Evolutionary conservation across 2,888 invertebrate genomes (phyloP).

Genomic region (Pachydiplax longipennis): DNA sequence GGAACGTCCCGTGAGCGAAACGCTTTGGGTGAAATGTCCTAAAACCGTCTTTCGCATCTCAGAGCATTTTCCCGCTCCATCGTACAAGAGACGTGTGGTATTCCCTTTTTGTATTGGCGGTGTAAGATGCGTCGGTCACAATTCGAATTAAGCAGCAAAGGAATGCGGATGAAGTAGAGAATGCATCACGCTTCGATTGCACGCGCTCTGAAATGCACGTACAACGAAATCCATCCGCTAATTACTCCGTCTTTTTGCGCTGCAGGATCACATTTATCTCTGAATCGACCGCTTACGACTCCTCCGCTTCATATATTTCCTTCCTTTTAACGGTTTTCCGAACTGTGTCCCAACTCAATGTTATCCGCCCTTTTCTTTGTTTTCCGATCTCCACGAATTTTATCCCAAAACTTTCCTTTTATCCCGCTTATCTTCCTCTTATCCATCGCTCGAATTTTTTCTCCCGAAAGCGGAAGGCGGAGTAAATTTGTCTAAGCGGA

Average conservation of each 20-base stretch:
- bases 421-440: neutral
- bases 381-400: neutral
- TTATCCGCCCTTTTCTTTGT: neutral
- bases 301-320: neutral
- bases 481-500: neutral
- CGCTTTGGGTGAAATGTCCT: too few relatives aligned
- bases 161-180: too few relatives aligned
- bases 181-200: too few relatives aligned
- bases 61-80: too few relatives aligned
- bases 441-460: neutral
- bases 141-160: too few relatives aligned
- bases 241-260: neutral
- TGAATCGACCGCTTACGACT: neutral
- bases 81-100: too few relatives aligned
- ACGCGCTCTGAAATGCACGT: too few relatives aligned
- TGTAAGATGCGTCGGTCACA: too few relatives aligned
- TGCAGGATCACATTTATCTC: too few relatives aligned
- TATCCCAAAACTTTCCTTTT: neutral
- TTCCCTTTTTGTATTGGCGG: too few relatives aligned
- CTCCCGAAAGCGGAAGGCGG: neutral
- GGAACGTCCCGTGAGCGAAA: too few relatives aligned
- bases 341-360: neutral
- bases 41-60: too few relatives aligned
- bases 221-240: neutral
- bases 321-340: neutral